Evolutionary conservation across 37 sponge, comb jelly and placozoan species (phyloP).

Genomic region (Halichondria panicea): DNA sequence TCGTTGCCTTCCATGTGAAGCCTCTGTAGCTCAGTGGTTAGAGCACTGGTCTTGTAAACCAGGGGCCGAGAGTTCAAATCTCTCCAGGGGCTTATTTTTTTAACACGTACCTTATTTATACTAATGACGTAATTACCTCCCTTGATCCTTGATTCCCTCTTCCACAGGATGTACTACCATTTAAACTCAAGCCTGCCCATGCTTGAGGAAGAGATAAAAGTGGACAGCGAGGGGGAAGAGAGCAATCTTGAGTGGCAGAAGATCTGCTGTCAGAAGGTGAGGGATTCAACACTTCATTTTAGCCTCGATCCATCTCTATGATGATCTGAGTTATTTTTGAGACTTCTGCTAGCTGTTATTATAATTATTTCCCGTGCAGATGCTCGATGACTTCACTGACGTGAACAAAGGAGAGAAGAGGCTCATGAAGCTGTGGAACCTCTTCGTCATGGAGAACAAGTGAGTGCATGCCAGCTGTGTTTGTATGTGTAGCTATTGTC

Average conservation of each 20-base stretch:
- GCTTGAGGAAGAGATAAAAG: slow-evolving; percentile 59
- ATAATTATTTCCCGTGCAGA: slow-evolving; percentile 18
- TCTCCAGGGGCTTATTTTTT: too few relatives aligned
- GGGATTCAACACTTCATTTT: neutral
- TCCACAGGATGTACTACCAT: slow-evolving; percentile 61
- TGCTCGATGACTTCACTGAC: slow-evolving; percentile 91
- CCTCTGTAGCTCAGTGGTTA: too few relatives aligned
- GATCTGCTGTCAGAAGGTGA: slow-evolving; percentile 27
- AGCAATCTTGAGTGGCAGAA: slow-evolving; percentile 50
- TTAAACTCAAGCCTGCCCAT: slow-evolving; percentile 65
- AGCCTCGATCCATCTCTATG: neutral
- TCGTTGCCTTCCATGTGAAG: too few relatives aligned
- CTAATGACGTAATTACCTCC: too few relatives aligned
- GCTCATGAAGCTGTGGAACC: slow-evolving; percentile 88
- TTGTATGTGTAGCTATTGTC: neutral
- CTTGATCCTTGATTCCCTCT: neutral
- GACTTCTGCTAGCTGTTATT: neutral
- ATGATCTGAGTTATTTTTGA: neutral
- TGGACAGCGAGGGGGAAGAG: slow-evolving; percentile 69
- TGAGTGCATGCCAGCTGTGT: neutral
- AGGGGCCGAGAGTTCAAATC: too few relatives aligned
- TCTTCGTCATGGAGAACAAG: slow-evolving; percentile 56
- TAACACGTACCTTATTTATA: too few relatives aligned
- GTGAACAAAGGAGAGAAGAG: slow-evolving; percentile 81
- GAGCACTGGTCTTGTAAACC: too few relatives aligned